phyloP scores from a whole-genome alignment of 2,888 invertebrate genomes.

The Noctua janthina region DNA sequence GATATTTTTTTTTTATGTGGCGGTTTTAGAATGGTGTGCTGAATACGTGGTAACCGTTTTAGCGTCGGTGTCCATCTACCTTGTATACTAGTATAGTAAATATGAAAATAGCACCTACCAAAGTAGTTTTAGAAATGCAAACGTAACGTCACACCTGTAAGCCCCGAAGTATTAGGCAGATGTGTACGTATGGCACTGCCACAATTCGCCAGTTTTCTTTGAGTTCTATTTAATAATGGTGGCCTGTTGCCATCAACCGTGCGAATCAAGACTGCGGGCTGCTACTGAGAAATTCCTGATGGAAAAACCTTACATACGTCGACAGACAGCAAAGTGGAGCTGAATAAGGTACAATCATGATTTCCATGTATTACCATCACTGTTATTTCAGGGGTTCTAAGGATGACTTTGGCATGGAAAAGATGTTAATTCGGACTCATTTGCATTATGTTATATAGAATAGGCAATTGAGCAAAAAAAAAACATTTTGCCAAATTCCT shows the following conservation, averaged over 20 bases:
- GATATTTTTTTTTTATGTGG: no score
- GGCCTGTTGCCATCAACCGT: background rate
- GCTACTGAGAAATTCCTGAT: background rate
- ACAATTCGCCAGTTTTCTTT: background rate
- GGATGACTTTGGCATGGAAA: background rate
- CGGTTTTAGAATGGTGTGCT: no score
- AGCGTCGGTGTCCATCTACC: no score
- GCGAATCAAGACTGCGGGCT: background rate
- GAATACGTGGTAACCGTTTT: no score
- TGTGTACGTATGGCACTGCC: background rate
- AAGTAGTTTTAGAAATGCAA: background rate
- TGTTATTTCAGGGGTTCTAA: slow-evolving; percentile 11
- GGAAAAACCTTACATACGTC: background rate
- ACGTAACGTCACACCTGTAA: background rate
- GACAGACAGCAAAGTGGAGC: background rate
- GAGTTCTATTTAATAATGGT: background rate
- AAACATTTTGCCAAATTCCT: background rate
- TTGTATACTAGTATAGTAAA: no score
- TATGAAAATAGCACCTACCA: no score
- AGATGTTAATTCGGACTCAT: background rate
- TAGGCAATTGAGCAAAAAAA: background rate
- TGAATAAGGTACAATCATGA: slow-evolving; percentile 18
- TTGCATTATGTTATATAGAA: background rate
- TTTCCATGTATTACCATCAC: slow-evolving; percentile 21
- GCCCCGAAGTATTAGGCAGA: background rate